phyloP scores from a whole-genome alignment of 2,797 vertebrate species.

The Garrulus glandarius region DNA sequence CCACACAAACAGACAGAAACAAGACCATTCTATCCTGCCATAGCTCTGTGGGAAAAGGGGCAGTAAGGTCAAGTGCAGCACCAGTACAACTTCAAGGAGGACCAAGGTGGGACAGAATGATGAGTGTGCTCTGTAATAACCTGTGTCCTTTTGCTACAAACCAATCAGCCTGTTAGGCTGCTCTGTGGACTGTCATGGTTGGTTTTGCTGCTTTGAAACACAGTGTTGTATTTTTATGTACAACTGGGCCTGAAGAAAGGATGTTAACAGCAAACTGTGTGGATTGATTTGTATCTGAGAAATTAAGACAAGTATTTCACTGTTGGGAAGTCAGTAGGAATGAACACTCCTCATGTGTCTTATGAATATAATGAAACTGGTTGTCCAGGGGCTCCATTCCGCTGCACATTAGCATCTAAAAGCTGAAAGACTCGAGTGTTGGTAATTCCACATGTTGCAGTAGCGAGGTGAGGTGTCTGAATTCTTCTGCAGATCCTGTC shows the following conservation, averaged over 20 bases:
- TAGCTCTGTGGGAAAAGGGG: neutral
- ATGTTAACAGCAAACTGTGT: neutral
- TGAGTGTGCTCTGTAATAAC: neutral
- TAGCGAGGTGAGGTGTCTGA: neutral
- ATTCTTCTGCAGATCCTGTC: slow-evolving; percentile 69
- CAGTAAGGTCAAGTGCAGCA: neutral
- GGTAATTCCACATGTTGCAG: neutral
- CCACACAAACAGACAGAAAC: neutral
- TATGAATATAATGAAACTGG: neutral
- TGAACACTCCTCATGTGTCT: neutral
- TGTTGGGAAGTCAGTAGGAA: neutral
- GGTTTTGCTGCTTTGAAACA: neutral
- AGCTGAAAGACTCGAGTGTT: neutral
- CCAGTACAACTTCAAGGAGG: neutral
- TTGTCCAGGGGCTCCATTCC: neutral
- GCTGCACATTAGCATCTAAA: neutral
- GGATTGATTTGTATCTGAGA: neutral
- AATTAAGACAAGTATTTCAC: neutral
- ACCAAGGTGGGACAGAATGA: neutral
- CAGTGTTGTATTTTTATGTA: neutral
- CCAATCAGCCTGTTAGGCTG: neutral
- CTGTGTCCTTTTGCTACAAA: neutral
- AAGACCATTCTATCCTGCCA: neutral
- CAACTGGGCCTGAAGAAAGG: neutral
- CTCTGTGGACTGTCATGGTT: neutral